Evolutionary conservation across 2,113 vertebrate species (phyloP).

Genomic region (Xenopus tropicalis): UCB_Xtro_10.0 CM004445.2:25101501-25102000

Average conservation of each 20-base stretch:
- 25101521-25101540: conserved; percentile 68
- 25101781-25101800: conserved; percentile 68
- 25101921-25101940: conserved; percentile 71
- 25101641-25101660: conserved; percentile 67
- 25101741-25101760: conserved; percentile 71
- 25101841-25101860: conserved; percentile 70
- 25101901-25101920: conserved; percentile 68
- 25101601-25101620: conserved; percentile 69
- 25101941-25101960: conserved; percentile 68
- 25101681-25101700: conserved; percentile 64
- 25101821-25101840: conserved; percentile 70
- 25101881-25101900: conserved; percentile 72
- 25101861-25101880: conserved; percentile 70
- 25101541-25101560: conserved; percentile 63
- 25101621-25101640: conserved; percentile 71
- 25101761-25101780: conserved; percentile 66
- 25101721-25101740: conserved; percentile 68
- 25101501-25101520: conserved; percentile 72
- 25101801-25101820: conserved; percentile 67
- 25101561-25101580: conserved; percentile 66
- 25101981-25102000: conserved; percentile 70
- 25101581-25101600: conserved; percentile 72
- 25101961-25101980: conserved; percentile 63
- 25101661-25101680: conserved; percentile 70
- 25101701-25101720: conserved; percentile 64